Base-by-base conservation (phyloP, 2,888 invertebrate species). In the Meandrusa payeni region DNA sequence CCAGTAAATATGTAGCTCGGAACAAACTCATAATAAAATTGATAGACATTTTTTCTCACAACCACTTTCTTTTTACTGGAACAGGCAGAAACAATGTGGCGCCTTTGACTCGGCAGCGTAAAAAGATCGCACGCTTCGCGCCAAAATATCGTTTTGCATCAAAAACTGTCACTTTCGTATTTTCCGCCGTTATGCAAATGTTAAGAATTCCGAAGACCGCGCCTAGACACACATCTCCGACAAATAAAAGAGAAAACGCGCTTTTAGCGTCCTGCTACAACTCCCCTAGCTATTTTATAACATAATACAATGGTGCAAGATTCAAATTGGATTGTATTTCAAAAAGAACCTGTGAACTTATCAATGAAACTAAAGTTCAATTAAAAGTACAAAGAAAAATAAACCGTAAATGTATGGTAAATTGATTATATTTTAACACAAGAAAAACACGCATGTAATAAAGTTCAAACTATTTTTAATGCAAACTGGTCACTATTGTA, bases 231-330 rank as follows among this genome's bases (percentile, higher is more conserved):
- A 51, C 37, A 48, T 51, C 36, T 9, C 37, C 46, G 42, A 60
- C 60, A 61, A 59, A 63, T 63, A 63, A 60, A 63, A 62, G 62
- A 64, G 61, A 65, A 62, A 67, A 55, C 55, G 45, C 32, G 36
- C 48, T 57, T 58, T 55, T 54, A 59, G 57, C 57, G 58, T 65
- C 63, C 67, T 63, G 62, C 48, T 60, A 54, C 48, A 29, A 43
- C 19, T n/a, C n/a, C n/a, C n/a, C n/a, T n/a, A n/a, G n/a, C n/a
- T n/a, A n/a, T n/a, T n/a, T n/a, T n/a, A n/a, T n/a, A n/a, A n/a
- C n/a, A n/a, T n/a, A n/a, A n/a, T n/a, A n/a, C n/a, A n/a, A n/a
- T n/a, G n/a, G n/a, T n/a, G n/a, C n/a, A n/a, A n/a, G n/a, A n/a
- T n/a, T n/a, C n/a, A n/a, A n/a, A n/a, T n/a, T n/a, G n/a, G n/a